phyloP scores from a whole-genome alignment of 2,113 vertebrate species.

The Scomber scombrus region DNA sequence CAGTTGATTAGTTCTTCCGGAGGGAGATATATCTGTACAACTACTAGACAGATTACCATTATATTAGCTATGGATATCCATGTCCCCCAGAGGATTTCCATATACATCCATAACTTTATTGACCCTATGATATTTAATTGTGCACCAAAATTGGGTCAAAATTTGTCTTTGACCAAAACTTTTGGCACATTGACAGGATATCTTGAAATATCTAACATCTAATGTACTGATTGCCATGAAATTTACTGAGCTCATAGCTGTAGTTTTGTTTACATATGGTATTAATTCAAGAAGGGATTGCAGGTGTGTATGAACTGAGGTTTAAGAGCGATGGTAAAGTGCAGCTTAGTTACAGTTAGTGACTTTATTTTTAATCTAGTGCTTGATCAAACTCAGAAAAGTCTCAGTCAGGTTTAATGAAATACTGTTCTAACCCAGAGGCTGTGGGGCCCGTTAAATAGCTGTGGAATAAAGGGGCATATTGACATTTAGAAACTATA shows the following conservation, averaged over 20 bases:
- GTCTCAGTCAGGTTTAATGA: not conserved
- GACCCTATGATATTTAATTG: too few relatives aligned
- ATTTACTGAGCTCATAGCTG: too few relatives aligned
- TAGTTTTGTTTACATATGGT: not conserved
- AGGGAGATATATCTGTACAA: not conserved
- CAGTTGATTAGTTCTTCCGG: not conserved
- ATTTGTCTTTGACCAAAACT: too few relatives aligned
- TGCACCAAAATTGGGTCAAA: too few relatives aligned
- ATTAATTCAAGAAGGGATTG: not conserved
- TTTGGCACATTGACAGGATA: too few relatives aligned
- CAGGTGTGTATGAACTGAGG: not conserved
- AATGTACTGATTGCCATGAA: too few relatives aligned
- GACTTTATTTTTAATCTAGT: not conserved
- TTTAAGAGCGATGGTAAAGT: not conserved
- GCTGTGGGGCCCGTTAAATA: conserved; percentile 37
- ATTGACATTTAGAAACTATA: conserved; percentile 50
- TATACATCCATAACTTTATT: too few relatives aligned
- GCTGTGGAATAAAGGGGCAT: conserved; percentile 55
- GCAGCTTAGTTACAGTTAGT: not conserved
- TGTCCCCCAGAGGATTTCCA: too few relatives aligned
- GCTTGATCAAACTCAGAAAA: conserved; percentile 16
- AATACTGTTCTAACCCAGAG: conserved; percentile 58
- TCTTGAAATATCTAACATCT: too few relatives aligned
- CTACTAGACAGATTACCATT: not conserved
- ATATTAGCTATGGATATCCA: not conserved